Evolutionary conservation across 2,113 vertebrate genomes (phyloP).

Genomic region (Phyllopteryx taeniolatus): DNA sequence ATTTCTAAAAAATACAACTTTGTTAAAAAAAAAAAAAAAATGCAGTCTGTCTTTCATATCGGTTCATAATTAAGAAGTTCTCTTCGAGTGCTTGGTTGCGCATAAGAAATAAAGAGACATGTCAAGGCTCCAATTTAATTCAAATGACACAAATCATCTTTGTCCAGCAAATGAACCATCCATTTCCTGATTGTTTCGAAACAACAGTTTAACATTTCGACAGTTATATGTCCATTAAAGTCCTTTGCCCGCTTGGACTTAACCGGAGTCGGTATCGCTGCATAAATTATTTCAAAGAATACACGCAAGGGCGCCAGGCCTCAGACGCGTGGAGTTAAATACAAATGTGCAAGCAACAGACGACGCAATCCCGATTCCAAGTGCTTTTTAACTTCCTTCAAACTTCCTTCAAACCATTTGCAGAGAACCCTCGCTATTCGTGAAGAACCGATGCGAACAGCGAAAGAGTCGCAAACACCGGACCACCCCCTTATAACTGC

Average conservation of each 20-base stretch:
- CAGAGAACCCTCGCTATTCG: not conserved
- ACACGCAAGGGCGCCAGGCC: slow-evolving; percentile 66
- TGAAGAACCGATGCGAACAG: too few species aligned
- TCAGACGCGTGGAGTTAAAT: slow-evolving; percentile 45
- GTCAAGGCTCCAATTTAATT: slow-evolving; percentile 63
- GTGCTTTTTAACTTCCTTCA: slow-evolving; percentile 6
- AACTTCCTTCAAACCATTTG: slow-evolving; percentile 10
- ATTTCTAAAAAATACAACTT: too few species aligned
- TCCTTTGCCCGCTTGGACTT: slow-evolving; percentile 72
- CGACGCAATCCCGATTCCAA: not conserved
- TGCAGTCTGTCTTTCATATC: too few species aligned
- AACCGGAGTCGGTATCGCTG: not conserved
- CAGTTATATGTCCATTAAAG: slow-evolving; percentile 41
- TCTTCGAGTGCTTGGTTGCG: not conserved
- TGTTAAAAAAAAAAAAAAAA: too few species aligned
- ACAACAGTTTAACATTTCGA: slow-evolving; percentile 41
- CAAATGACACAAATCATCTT: slow-evolving; percentile 67
- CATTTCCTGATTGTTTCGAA: slow-evolving; percentile 38
- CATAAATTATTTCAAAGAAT: slow-evolving; percentile 7
- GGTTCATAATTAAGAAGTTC: too few species aligned
- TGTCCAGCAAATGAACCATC: slow-evolving; percentile 76
- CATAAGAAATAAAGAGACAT: slow-evolving; percentile 25
- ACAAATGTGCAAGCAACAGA: slow-evolving; percentile 15
- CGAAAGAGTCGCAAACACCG: too few species aligned
- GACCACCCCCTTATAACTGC: too few species aligned